Evolutionary conservation across 1,140 invertebrate genomes (phyloP), one percentile per base, ranked within the genome.

Genomic region (Ruditapes philippinarum): DNA sequence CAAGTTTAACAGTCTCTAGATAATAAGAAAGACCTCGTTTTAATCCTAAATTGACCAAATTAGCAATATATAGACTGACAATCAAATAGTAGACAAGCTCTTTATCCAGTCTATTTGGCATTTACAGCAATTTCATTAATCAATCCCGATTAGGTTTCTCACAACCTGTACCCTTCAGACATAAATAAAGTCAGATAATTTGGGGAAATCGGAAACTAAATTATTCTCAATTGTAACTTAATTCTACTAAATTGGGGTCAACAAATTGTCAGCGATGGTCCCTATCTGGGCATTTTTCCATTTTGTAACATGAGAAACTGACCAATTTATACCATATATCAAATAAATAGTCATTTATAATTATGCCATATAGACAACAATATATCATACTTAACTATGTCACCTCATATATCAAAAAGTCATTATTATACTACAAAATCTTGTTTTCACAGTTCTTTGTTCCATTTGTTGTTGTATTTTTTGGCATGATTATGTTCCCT

Each of bases 101-200:
- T 65, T 65, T 65, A 65, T 65, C 33, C 33, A 7, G 25, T 12
- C 28, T n/a, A 22, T 22, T 57, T 65, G 62, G 62, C 62, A 65
- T 65, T 65, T 65, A 65, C 62, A 7, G 62, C 62, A 65, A 65
- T 65, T 65, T 65, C 62, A 65, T 65, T 65, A 65, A 33, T 65
- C 62, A 31, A 65, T 31, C 5, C 14, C 25, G 25, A 31, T 65
- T 31, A 65, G 1, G 33, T 65, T 65, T 65, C 62, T 31, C 62
- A 12, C 62, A 12, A 65, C 12, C 33, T 11, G 25, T 31, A 31
- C 12, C 28, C 12, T 33, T 36, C 7, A 3, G 19, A 11, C 12
- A 60, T 65, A 65, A 65, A 65, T 65, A 65, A 65, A 65, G 62
- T 36, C 62, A 65, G n/a, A n/a, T 65, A 65, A 65, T 65, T 65